phyloP scores from a whole-genome alignment of 2,113 vertebrate species.

The Laticauda colubrina region DNA sequence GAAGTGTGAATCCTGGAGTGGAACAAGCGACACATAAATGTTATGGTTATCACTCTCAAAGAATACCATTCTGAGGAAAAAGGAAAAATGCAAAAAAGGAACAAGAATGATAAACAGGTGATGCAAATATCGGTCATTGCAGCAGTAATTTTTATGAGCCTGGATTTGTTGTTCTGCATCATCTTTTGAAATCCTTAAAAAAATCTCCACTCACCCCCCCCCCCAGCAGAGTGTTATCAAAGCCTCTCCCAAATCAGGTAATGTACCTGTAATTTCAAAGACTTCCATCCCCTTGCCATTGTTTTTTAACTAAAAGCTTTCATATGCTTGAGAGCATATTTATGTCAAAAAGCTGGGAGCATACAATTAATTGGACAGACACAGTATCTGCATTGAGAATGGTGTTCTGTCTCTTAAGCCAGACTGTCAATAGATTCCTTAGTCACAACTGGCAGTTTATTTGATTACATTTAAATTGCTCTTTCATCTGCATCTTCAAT shows the following conservation, averaged over 20 bases:
- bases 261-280: constrained; percentile 17
- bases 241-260: constrained; percentile 4
- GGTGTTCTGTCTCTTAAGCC: constrained; percentile 1
- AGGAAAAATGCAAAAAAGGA: neutral
- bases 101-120: neutral
- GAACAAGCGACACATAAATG: neutral
- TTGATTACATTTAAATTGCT: constrained; percentile 2
- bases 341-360: constrained; percentile 11
- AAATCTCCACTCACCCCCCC: neutral
- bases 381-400: neutral
- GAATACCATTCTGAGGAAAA: neutral
- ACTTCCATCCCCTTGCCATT: constrained; percentile 1
- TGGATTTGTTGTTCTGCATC: neutral
- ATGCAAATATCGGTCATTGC: neutral
- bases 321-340: constrained; percentile 7
- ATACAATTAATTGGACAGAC: constrained; percentile 24
- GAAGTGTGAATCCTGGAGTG: neutral
- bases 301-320: constrained; percentile 20
- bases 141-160: neutral
- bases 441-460: neutral
- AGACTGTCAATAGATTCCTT: neutral
- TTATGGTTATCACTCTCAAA: neutral
- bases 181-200: constrained; percentile 9
- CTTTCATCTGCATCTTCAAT: neutral
- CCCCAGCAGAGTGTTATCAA: constrained; percentile 1